Percentiles rank a stretch among this genome's conserved stretches.
phyloP scores from a whole-genome alignment of 2,113 vertebrate genomes.

The Echinops telfairi region DNA sequence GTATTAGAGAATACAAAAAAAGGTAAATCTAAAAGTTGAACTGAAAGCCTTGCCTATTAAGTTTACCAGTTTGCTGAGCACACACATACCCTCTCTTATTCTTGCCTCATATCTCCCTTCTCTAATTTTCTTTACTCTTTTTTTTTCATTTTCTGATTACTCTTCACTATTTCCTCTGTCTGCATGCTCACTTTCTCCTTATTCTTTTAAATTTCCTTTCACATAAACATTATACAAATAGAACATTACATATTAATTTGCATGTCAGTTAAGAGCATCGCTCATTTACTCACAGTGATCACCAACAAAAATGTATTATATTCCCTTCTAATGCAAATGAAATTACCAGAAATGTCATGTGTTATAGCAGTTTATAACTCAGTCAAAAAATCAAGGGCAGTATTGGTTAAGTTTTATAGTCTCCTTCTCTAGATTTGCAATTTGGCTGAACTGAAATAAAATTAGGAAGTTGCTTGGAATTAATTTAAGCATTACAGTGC shows the following conservation, averaged over 20 bases:
- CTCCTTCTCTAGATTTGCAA: conserved; percentile 57
- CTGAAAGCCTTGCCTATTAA: conserved; percentile 62
- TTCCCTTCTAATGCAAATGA: conserved; percentile 66
- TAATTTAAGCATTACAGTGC: conserved; percentile 74
- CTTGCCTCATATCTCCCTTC: not conserved
- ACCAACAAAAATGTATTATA: conserved; percentile 60
- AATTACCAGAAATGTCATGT: conserved; percentile 63
- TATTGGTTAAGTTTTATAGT: conserved; percentile 70
- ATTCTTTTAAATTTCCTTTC: not conserved
- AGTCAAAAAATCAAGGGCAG: conserved; percentile 74
- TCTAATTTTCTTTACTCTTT: not conserved
- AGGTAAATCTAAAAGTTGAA: conserved; percentile 83
- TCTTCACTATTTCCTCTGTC: not conserved
- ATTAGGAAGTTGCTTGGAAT: conserved; percentile 78
- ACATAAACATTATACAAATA: not conserved
- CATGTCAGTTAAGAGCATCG: conserved; percentile 21
- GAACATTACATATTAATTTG: conserved; percentile 19
- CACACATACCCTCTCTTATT: conserved; percentile 39
- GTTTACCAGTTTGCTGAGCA: conserved; percentile 73
- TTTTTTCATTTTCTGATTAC: not conserved
- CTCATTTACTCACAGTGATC: conserved; percentile 52
- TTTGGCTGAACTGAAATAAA: conserved; percentile 74
- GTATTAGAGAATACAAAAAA: conserved; percentile 71
- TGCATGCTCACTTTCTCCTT: not conserved
- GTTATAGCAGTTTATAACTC: conserved; percentile 67